Base-by-base conservation (phyloP, 2,888 invertebrate species). In the Drosophila villosipedis region DNA sequence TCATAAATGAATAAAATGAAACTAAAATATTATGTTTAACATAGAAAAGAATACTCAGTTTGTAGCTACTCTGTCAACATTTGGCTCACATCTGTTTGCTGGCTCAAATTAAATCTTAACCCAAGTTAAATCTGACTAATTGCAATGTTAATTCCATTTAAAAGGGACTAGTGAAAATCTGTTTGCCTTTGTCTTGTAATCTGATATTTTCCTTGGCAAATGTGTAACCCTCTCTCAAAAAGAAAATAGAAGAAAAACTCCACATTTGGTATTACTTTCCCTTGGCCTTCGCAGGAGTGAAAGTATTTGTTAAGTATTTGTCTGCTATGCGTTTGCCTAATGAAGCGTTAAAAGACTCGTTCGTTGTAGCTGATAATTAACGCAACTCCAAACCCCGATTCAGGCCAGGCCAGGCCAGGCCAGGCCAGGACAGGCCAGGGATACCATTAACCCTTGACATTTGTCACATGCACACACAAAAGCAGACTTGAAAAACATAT, bases 401-500 rank as follows among this genome's bases (percentile, higher is more conserved):
- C 69, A 66, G 71, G 78, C 54, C 68, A 5, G n/a, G 19, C 19
- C 39, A 9, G 43, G 43, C 54, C 73, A 58, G 55, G 85, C 39
- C 9, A 3, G 43, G 25, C 25, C 69, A 64, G 43, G 25, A 1
- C 69, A 64, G n/a, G 43, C 54, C 73, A 58, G 55, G 85, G 78
- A 75, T 88, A 83, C 78, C 85, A 88, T 85, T 85, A 85, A 88
- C 85, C 85, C 90, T 88, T 90, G 81, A 68, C 90, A 88, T 86
- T 90, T 86, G 90, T 84, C 85, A 88, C 83, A 83, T 63, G 57
- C 30, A 30, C 71, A 73, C 52, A 67, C 62, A 71, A 55, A 68
- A 52, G 60, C 49, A 39, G 60, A 71, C 61, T 50, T 47, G 30
- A 62, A 57, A 57, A n/a, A 59, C 10, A 43, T 25, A n/a, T 1